Conservation (phyloP, 2,888 invertebrate genomes). For the Ornithoptera alexandrae region DNA sequence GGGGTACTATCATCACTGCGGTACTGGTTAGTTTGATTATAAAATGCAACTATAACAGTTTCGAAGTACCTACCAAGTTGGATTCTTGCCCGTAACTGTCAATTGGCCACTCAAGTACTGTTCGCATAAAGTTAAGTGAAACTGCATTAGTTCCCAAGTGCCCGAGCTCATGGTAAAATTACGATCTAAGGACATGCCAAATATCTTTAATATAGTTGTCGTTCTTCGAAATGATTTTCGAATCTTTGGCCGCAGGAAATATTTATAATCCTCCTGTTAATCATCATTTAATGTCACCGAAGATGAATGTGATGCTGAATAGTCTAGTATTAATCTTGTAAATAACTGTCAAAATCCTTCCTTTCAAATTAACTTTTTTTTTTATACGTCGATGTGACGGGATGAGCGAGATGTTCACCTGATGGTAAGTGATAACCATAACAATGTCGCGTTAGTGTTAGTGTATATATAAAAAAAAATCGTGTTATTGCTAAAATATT, state of each 20-base stretch:
- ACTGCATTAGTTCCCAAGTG: constrained; percentile 17
- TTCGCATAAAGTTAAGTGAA: constrained; percentile 10
- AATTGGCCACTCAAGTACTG: constrained; percentile 3
- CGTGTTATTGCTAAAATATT: too few species aligned
- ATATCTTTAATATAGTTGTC: background rate
- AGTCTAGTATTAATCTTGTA: too few species aligned
- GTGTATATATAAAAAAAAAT: too few species aligned
- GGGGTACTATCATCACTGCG: background rate
- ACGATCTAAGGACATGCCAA: constrained; percentile 12
- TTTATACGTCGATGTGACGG: too few species aligned
- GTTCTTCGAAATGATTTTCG: background rate
- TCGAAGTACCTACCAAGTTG: background rate
- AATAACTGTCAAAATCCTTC: too few species aligned
- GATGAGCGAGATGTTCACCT: too few species aligned
- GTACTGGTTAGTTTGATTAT: background rate
- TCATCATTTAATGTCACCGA: background rate
- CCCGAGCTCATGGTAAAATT: background rate
- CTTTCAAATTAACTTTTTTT: too few species aligned
- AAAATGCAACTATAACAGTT: constrained; percentile 1
- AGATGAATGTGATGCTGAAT: background rate
- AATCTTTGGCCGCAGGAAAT: background rate
- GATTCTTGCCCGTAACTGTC: background rate
- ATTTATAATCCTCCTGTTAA: background rate
- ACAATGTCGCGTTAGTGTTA: too few species aligned
- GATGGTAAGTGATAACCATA: too few species aligned